Evolutionary conservation across 2,113 vertebrate genomes (phyloP).

Genomic region (Anoplopoma fimbria): DNA sequence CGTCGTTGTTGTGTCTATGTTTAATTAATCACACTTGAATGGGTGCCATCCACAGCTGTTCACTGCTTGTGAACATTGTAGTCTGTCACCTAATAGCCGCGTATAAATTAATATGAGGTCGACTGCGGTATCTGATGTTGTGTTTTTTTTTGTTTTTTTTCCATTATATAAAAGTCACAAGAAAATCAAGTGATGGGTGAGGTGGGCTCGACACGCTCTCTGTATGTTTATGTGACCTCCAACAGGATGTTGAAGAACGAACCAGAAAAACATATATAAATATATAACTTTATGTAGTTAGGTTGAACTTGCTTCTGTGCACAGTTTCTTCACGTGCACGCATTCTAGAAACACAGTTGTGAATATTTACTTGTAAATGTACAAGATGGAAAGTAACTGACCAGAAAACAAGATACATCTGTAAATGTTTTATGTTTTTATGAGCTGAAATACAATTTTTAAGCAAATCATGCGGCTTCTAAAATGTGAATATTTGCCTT

Average conservation of each 20-base stretch:
- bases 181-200: not conserved
- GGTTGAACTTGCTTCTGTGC: not conserved
- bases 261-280: not conserved
- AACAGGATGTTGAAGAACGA: not conserved
- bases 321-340: not conserved
- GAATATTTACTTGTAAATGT: not conserved
- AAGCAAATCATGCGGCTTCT: not conserved
- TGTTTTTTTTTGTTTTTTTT: not conserved
- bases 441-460: not conserved
- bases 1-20: constrained; percentile 16
- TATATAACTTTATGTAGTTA: not conserved
- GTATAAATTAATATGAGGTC: not conserved
- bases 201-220: not conserved
- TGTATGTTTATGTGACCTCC: not conserved
- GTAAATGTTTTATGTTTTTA: not conserved
- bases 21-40: constrained; percentile 55
- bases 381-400: not conserved
- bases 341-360: not conserved
- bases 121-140: not conserved
- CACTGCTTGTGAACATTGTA: not conserved
- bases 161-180: not conserved
- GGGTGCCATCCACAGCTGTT: not conserved
- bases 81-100: not conserved
- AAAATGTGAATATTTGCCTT: not conserved
- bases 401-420: not conserved